phyloP scores from a whole-genome alignment of 2,888 invertebrate species.

The Brachypalpus laphriformis region DNA sequence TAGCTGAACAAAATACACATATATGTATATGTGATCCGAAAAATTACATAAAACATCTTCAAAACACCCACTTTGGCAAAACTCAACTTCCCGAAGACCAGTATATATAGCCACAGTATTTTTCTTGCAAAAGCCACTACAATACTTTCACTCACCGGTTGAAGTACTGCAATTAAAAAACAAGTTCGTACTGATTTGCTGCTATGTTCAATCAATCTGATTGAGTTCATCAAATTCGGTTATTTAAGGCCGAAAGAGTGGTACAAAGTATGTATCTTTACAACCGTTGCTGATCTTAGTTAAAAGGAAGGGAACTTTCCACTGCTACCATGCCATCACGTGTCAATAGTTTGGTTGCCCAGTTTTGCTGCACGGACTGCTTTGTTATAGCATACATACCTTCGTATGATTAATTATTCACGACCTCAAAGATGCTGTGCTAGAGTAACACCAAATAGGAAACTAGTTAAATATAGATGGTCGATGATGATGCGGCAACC shows the following conservation, averaged over 20 bases:
- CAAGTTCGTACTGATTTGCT: background rate
- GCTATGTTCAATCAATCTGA: background rate
- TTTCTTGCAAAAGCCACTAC: no score
- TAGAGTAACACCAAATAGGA: constrained; percentile 8
- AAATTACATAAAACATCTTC: background rate
- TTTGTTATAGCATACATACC: background rate
- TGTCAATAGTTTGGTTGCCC: background rate
- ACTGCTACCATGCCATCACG: background rate
- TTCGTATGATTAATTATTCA: background rate
- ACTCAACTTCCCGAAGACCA: background rate
- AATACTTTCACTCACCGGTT: background rate
- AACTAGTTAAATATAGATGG: background rate
- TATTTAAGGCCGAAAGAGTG: background rate
- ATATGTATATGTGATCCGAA: no score
- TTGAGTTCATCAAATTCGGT: background rate
- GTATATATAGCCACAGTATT: background rate
- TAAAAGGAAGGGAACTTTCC: background rate
- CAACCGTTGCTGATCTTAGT: background rate
- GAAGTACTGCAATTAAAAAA: no score
- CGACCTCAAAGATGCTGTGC: background rate
- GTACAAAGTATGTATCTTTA: background rate
- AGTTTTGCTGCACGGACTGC: background rate
- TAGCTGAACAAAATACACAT: background rate
- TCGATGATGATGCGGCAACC: background rate
- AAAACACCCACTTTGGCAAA: background rate